Percentiles rank a stretch among this genome's conserved stretches.
phyloP scores from a whole-genome alignment of 2,888 invertebrate genomes.

The Dione vanillae region DNA sequence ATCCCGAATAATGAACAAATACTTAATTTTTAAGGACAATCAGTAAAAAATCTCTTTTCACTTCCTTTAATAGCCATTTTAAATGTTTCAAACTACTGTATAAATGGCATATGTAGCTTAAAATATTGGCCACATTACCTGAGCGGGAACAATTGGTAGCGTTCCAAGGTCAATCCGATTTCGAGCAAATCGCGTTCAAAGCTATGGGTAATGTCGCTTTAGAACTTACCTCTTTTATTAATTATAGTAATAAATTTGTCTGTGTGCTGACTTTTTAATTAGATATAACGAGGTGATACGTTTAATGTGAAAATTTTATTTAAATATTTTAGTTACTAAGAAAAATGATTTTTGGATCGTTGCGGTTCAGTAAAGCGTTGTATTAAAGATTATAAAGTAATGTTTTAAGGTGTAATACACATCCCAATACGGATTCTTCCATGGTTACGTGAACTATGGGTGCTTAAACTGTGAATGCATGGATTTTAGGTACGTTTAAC shows the following conservation, averaged over 20 bases:
- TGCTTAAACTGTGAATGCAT: too few relatives aligned
- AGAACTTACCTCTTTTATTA: conserved; percentile 36
- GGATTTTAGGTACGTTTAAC: too few relatives aligned
- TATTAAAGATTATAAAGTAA: too few relatives aligned
- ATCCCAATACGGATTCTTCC: too few relatives aligned
- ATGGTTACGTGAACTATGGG: too few relatives aligned
- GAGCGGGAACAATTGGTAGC: conserved; percentile 41
- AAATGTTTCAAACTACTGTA: background rate
- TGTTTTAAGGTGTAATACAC: too few relatives aligned
- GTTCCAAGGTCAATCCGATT: conserved; percentile 49
- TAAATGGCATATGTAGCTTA: conserved; percentile 13
- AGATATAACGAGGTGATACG: conserved; percentile 2
- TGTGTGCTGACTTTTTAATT: conserved; percentile 24
- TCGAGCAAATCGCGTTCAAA: conserved; percentile 42
- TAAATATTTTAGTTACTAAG: background rate
- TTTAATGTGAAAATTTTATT: conserved; percentile 8
- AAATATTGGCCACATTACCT: conserved; percentile 37
- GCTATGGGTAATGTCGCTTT: conserved; percentile 32
- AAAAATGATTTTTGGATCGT: too few relatives aligned
- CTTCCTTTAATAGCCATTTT: background rate
- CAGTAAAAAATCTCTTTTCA: background rate
- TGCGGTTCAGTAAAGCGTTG: too few relatives aligned
- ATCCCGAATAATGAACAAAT: too few relatives aligned
- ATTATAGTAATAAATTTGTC: conserved; percentile 31
- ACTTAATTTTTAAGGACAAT: too few relatives aligned